Evolutionary conservation across 2,113 vertebrate genomes (phyloP).

Genomic region (Urocitellus parryii): DNA sequence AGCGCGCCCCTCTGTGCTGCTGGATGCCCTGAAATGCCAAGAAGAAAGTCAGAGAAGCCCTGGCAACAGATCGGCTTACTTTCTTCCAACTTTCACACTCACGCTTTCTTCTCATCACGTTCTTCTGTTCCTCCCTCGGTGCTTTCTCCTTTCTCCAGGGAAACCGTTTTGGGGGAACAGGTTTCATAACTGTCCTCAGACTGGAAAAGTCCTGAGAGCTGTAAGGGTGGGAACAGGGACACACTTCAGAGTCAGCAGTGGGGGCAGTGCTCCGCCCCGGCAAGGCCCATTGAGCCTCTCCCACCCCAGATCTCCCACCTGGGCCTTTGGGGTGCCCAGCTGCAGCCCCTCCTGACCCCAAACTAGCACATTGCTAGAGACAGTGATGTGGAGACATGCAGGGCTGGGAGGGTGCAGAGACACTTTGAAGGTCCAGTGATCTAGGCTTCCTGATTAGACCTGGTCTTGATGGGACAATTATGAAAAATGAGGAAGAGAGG

Average conservation of each 20-base stretch:
- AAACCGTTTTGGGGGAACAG: slow-evolving; percentile 84
- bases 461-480: too few relatives aligned
- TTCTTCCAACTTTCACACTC: not conserved
- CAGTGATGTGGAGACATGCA: not conserved
- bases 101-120: rapidly evolving
- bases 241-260: not conserved
- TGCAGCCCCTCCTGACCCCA: not conserved
- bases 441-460: not conserved
- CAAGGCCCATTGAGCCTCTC: not conserved
- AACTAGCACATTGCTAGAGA: not conserved
- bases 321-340: not conserved
- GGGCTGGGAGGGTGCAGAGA: not conserved
- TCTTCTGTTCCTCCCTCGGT: slow-evolving; percentile 87
- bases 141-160: slow-evolving; percentile 88
- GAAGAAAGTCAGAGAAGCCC: not conserved
- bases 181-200: slow-evolving; percentile 91
- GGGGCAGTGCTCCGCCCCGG: too few relatives aligned
- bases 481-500: not conserved
- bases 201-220: slow-evolving; percentile 88
- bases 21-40: not conserved
- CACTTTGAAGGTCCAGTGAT: not conserved
- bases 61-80: rapidly evolving
- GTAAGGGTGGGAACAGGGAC: slow-evolving; percentile 48
- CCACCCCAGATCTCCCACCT: not conserved
- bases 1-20: not conserved